Evolutionary conservation across 2,797 vertebrate species (phyloP).

Genomic region (Calcarius lapponicus): DNA sequence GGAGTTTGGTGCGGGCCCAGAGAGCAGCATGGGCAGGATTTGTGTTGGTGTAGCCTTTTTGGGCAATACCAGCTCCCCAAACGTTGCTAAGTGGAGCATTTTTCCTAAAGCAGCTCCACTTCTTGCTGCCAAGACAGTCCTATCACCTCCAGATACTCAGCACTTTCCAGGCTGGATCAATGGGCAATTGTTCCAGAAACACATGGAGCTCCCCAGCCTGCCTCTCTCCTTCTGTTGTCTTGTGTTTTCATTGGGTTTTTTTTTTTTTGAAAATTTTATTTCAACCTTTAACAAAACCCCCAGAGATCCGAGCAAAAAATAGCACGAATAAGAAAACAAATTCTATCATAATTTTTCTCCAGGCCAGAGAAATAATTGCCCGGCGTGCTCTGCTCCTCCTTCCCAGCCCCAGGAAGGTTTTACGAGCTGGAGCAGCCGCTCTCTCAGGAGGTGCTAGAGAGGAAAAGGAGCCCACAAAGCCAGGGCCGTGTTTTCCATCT

Average conservation of each 20-base stretch:
- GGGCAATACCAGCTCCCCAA: not conserved
- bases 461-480: not conserved
- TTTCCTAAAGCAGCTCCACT: not conserved
- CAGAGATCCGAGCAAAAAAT: not conserved
- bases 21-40: not conserved
- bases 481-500: not conserved
- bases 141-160: not conserved
- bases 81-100: not conserved
- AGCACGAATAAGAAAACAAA: slow-evolving; percentile 8
- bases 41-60: not conserved
- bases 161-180: not conserved
- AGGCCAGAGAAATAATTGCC: slow-evolving; percentile 7
- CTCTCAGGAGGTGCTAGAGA: not conserved
- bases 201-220: not conserved
- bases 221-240: not conserved
- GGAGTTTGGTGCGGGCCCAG: not conserved
- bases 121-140: not conserved
- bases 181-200: not conserved
- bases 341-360: not conserved
- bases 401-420: not conserved
- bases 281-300: not conserved
- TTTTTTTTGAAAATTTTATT: not conserved
- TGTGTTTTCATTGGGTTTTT: not conserved
- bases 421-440: not conserved
- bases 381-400: not conserved